Conservation (phyloP, 1,140 invertebrate genomes). For the Condylostylus longicornis region DNA sequence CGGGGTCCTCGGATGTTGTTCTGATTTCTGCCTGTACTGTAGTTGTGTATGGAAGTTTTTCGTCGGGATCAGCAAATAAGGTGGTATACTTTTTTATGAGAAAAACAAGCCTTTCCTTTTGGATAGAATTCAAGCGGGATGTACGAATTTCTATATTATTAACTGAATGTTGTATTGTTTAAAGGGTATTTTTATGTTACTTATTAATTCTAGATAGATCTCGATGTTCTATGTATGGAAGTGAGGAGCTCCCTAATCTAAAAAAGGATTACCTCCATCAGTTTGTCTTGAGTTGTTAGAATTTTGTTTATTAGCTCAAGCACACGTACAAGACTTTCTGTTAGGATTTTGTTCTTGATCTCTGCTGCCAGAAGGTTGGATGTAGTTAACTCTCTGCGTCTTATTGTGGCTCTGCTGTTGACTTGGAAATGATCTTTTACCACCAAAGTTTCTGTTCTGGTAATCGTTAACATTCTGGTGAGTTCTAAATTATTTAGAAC, state of each 20-base stretch:
- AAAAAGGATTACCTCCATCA: conserved; percentile 2
- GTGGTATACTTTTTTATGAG: not conserved
- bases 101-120: not conserved
- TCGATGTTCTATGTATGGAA: conserved; percentile 6
- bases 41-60: conserved; percentile 1
- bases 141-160: not conserved
- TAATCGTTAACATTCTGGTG: no score
- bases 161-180: not conserved
- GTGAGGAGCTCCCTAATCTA: conserved; percentile 4
- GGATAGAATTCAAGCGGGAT: not conserved
- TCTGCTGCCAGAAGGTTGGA: no score
- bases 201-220: conserved; percentile 3
- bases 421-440: no score
- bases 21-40: not conserved
- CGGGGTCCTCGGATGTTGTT: not conserved
- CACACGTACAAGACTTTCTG: no score
- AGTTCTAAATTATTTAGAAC: no score
- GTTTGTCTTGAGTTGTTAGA: no score
- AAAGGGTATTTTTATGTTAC: not conserved
- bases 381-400: no score
- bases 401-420: no score
- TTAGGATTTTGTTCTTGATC: no score
- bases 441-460: no score
- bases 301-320: no score
- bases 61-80: not conserved